Conservation (phyloP, 2,888 invertebrate species). For the Cynaeus angustus region DNA sequence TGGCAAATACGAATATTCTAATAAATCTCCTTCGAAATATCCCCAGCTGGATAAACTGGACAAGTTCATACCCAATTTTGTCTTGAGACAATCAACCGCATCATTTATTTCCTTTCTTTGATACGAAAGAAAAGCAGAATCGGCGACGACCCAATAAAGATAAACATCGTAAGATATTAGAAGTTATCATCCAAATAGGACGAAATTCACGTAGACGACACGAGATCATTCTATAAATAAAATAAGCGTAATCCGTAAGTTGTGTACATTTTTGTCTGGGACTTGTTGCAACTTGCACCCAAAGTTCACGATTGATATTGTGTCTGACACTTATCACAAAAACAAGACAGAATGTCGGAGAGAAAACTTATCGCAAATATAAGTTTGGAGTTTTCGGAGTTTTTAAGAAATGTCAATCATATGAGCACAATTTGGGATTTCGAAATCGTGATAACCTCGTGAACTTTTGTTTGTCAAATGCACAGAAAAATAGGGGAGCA, state of each 20-base stretch:
- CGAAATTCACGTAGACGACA: no score
- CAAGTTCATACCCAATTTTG: conserved; percentile 1
- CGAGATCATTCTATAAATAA: neutral
- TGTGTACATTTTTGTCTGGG: conserved; percentile 17
- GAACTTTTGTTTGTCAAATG: conserved; percentile 8
- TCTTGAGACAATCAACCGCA: conserved; percentile 19
- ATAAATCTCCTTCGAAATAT: neutral
- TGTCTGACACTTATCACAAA: conserved; percentile 32
- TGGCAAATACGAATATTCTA: neutral
- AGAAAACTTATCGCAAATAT: neutral
- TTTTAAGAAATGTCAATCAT: conserved; percentile 2
- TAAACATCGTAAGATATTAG: conserved; percentile 24
- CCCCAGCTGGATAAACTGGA: neutral
- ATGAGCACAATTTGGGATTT: neutral
- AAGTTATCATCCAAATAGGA: conserved; percentile 18
- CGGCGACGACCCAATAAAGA: conserved; percentile 13
- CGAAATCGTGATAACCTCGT: neutral
- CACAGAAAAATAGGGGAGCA: neutral
- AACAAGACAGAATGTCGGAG: conserved; percentile 16
- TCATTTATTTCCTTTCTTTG: conserved; percentile 9
- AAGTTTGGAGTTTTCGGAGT: neutral
- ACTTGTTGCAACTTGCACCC: conserved; percentile 10
- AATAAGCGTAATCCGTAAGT: neutral
- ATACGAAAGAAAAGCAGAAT: no score
- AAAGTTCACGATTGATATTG: conserved; percentile 24